These are phyloP conservation scores for Hycleus cichorii DNA, from an alignment of 1,140 invertebrate species.

Conservation along the genomic window DNA sequence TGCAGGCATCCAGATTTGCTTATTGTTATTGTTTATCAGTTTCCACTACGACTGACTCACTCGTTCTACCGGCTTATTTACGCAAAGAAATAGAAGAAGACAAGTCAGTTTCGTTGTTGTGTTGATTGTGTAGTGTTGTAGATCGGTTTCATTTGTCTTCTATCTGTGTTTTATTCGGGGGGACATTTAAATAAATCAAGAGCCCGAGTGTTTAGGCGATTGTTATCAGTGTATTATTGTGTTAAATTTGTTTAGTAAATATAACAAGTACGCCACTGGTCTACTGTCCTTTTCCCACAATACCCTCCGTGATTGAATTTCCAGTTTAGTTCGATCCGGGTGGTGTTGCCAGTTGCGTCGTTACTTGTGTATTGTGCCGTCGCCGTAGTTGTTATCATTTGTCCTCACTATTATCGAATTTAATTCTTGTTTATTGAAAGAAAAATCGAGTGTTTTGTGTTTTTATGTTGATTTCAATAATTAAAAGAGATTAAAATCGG, in stretches of 20 bases:
- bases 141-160: too few relatives aligned
- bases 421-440: background rate
- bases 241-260: too few relatives aligned
- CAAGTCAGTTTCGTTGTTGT: too few relatives aligned
- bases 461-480: background rate
- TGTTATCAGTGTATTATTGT: too few relatives aligned
- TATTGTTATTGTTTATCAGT: conserved; percentile 7
- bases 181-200: too few relatives aligned
- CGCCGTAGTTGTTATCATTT: background rate
- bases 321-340: too few relatives aligned
- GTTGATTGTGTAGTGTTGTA: too few relatives aligned
- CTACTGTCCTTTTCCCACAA: too few relatives aligned
- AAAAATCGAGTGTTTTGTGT: background rate
- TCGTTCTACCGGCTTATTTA: background rate
- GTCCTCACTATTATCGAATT: background rate
- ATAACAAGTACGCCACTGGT: too few relatives aligned
- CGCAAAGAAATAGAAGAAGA: background rate
- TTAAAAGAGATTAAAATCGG: background rate
- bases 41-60: background rate
- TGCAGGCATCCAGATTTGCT: background rate
- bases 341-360: background rate
- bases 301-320: too few relatives aligned
- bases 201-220: too few relatives aligned
- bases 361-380: background rate
- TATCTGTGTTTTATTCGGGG: too few relatives aligned